Evolutionary conservation across 2,113 vertebrate species (phyloP), one percentile per base, ranked within the genome.

Genomic region (Cyrtonyx montezumae): DNA sequence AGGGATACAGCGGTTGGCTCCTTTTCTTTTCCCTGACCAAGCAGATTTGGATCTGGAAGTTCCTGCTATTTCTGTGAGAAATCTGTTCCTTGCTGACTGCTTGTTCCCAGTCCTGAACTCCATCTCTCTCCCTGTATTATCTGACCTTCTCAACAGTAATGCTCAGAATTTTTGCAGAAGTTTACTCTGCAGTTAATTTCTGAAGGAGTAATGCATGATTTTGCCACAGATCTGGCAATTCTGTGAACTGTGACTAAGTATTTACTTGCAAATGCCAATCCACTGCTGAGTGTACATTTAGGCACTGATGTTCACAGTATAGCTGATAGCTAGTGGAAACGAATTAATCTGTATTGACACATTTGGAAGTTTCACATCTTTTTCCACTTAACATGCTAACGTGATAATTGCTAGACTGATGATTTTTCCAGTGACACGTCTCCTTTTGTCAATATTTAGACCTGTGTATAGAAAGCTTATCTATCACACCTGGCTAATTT

Each of bases 401-500:
- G 96, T 98, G 98, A 98, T 98, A 98, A 98, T 98, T 98, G 95
- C 97, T 96, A 98, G 97, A 97, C 97, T 98, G 97, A 97, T 98
- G 97, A 97, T 98, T 98, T 98, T 98, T 97, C 97, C 96, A 97
- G 97, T 98, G 97, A 98, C 97, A 98, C 63, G 45, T 98, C 95
- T 98, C 95, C 95, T 95, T 98, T 98, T 97, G 98, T 98, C 98
- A 98, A 98, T 98, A 98, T 98, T 98, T 98, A 98, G 97, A 98
- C 97, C 98, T 97, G 97, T 98, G 97, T 98, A 97, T 97, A 96
- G 97, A 98, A 98, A 98, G 97, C 97, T 97, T 98, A 97, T 97
- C 97, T 98, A 97, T 97, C 98, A 98, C 97, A 98, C 98, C 97
- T 98, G 97, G 97, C 92, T 98, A 98, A 98, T 98, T 98, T 98